Conservation (phyloP, 2,888 invertebrate genomes). For the Azorinus chamasolen region DNA sequence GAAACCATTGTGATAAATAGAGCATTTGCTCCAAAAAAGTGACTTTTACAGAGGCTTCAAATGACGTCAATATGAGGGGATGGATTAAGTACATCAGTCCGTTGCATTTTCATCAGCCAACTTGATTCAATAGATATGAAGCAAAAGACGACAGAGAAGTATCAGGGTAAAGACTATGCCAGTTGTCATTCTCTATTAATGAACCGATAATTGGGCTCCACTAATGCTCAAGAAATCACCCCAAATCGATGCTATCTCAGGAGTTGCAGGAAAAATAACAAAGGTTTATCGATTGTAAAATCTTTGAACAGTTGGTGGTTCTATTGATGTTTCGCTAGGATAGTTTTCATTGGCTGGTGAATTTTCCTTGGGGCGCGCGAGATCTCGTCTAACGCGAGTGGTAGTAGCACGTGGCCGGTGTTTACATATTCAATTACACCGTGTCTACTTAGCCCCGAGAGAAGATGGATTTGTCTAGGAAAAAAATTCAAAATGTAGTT, state of each 20-base stretch:
- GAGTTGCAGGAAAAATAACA: conserved; percentile 42
- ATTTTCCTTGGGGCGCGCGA: conserved; percentile 40
- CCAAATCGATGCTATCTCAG: conserved; percentile 60
- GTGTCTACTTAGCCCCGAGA: no score
- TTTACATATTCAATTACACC: conserved; percentile 22
- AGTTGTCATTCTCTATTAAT: conserved; percentile 58
- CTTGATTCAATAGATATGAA: no score
- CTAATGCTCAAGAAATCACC: conserved; percentile 54
- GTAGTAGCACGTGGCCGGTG: conserved; percentile 35
- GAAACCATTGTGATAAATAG: no score
- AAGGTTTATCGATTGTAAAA: conserved; percentile 57
- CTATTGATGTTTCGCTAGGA: conserved; percentile 36
- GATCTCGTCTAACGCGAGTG: conserved; percentile 42
- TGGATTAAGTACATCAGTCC: no score
- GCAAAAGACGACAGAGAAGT: no score
- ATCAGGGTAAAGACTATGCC: no score
- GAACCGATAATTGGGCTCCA: conserved; percentile 57
- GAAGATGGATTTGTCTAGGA: no score
- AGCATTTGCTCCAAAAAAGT: no score
- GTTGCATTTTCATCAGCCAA: no score
- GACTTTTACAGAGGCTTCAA: no score
- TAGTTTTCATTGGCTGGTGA: conserved; percentile 38
- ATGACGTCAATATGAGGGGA: no score
- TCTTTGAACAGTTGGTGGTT: conserved; percentile 60
- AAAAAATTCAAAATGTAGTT: no score